A percentile compares a stretch with the other conserved stretches of the same genome.
Evolutionary conservation across 2,888 invertebrate genomes (phyloP).

Genomic region (Subacronicta megacephala): DNA sequence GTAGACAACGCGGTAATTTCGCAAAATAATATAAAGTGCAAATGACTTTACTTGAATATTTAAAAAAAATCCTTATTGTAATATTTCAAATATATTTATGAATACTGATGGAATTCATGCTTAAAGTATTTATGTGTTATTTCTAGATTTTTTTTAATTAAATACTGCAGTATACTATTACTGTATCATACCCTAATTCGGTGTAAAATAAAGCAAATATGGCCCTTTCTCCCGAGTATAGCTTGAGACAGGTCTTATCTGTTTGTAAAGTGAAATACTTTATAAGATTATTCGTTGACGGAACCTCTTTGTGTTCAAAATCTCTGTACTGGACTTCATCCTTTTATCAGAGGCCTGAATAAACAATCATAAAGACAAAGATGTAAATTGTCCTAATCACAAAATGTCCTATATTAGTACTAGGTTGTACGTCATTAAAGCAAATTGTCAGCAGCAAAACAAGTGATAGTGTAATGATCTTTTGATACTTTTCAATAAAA

Average conservation of each 20-base stretch:
- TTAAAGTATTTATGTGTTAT: no score
- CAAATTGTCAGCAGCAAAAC: not conserved
- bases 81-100: no score
- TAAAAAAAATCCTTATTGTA: not conserved
- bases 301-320: not conserved
- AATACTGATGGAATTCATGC: no score
- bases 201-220: no score
- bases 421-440: not conserved
- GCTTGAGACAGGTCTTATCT: not conserved
- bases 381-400: not conserved
- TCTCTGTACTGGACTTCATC: not conserved
- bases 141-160: no score
- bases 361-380: not conserved
- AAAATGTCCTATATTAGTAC: not conserved
- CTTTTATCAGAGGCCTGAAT: not conserved
- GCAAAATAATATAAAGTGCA: no score
- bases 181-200: no score
- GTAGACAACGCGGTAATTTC: slow-evolving; percentile 14
- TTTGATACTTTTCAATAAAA: not conserved
- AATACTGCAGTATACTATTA: no score
- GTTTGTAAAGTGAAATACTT: not conserved
- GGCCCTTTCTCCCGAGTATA: not conserved
- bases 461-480: not conserved
- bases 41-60: slow-evolving; percentile 7
- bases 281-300: not conserved